Conservation (phyloP, 2,797 vertebrate genomes). For the Gadopsis bispinosus region DNA sequence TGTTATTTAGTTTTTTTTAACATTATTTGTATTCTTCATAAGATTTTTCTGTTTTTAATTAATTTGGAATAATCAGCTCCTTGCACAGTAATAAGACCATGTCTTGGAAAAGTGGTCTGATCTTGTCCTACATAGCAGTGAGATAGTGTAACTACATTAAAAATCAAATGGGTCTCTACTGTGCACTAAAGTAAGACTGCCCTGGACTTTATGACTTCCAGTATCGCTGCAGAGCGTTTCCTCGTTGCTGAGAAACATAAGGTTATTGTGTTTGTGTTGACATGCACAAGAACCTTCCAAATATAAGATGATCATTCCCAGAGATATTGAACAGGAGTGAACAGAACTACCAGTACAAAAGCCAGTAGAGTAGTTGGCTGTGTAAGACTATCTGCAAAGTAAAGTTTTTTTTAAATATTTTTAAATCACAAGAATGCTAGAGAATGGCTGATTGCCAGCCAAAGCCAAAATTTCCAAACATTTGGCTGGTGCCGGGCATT, state of each 20-base stretch:
- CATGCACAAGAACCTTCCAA: not conserved
- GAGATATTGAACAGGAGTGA: not conserved
- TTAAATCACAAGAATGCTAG: not conserved
- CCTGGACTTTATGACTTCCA: not conserved
- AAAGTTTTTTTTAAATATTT: not conserved
- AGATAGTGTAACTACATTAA: not conserved
- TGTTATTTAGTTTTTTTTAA: not conserved
- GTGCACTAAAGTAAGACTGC: too few species aligned
- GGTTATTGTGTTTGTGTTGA: not conserved
- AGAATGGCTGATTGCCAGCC: not conserved
- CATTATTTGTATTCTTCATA: not conserved
- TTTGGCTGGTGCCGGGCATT: not conserved
- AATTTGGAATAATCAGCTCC: not conserved
- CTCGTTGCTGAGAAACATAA: not conserved
- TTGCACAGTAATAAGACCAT: not conserved
- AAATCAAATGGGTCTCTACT: not conserved
- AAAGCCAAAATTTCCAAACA: not conserved
- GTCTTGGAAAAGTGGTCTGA: not conserved
- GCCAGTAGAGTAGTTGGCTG: too few species aligned
- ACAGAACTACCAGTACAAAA: not conserved
- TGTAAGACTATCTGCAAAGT: not conserved
- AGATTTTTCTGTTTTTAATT: not conserved
- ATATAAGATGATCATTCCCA: not conserved
- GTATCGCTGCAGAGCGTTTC: not conserved
- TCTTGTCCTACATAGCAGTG: not conserved